These are phyloP conservation scores for Diorhabda sublineata DNA, from an alignment of 1,140 invertebrate genomes.

Conservation along the genomic window DNA sequence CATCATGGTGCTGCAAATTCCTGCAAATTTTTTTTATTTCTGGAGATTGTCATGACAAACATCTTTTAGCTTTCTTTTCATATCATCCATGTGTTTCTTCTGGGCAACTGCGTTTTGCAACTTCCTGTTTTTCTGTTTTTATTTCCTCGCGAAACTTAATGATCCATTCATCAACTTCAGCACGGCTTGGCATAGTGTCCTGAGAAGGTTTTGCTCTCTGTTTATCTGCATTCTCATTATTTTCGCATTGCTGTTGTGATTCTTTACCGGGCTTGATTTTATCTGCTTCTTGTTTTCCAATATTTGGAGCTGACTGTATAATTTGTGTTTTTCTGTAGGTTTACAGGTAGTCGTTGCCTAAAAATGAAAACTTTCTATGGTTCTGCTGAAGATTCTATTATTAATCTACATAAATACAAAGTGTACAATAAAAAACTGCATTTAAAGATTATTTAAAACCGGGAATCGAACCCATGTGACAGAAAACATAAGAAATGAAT, in stretches of 20 bases:
- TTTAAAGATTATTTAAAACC: not conserved
- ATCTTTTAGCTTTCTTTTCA: conserved; percentile 28
- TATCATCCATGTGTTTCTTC: conserved; percentile 26
- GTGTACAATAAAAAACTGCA: not conserved
- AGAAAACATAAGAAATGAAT: not conserved
- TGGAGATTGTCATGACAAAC: conserved; percentile 26
- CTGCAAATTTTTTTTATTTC: conserved; percentile 14
- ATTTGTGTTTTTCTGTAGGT: not conserved
- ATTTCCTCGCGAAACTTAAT: not conserved
- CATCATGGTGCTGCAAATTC: no score
- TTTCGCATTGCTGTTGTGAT: no score
- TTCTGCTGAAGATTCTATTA: conserved; percentile 3
- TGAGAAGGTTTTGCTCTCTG: no score
- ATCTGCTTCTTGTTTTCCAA: conserved; percentile 8
- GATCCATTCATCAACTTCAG: conserved; percentile 30
- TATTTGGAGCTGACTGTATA: conserved; percentile 14
- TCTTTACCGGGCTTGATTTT: conserved; percentile 6
- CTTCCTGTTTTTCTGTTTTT: conserved; percentile 17
- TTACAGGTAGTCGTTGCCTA: conserved; percentile 10
- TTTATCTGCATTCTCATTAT: no score
- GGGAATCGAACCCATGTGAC: not conserved
- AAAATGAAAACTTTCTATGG: conserved; percentile 3
- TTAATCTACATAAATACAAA: conserved; percentile 9
- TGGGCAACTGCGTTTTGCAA: conserved; percentile 14
- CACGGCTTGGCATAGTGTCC: conserved; percentile 31